Evolutionary conservation across 2,797 vertebrate genomes (phyloP).

Genomic region (Hippoglossus hippoglossus): DNA sequence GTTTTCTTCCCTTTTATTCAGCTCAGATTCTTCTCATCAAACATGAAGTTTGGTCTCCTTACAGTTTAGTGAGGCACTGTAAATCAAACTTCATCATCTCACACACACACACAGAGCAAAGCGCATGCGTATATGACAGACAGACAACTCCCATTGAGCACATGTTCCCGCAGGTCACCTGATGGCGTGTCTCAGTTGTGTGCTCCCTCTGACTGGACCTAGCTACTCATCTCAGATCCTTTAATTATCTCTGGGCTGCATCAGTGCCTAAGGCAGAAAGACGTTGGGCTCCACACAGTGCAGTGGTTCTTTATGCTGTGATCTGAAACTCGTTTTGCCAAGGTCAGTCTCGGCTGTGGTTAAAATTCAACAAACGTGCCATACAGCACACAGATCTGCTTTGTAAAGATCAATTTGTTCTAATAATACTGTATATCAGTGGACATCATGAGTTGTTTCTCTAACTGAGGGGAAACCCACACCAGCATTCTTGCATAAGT

Average conservation of each 20-base stretch:
- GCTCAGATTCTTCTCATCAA: not conserved
- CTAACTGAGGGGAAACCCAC: not conserved
- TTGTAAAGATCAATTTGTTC: no score
- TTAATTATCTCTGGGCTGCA: not conserved
- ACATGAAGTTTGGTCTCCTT: not conserved
- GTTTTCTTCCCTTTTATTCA: not conserved
- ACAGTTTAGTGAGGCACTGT: not conserved
- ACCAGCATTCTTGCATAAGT: not conserved
- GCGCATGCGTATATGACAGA: not conserved
- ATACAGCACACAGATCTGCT: not conserved
- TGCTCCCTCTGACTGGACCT: not conserved
- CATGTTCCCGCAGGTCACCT: slow-evolving; percentile 43
- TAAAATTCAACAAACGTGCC: not conserved
- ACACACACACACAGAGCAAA: not conserved
- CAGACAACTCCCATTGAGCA: slow-evolving; percentile 12
- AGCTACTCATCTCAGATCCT: not conserved
- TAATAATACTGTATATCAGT: not conserved
- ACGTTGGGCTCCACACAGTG: not conserved
- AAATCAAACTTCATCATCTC: no score
- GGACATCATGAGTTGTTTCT: not conserved
- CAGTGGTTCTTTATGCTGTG: not conserved
- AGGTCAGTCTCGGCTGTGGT: not conserved
- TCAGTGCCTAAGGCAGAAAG: not conserved
- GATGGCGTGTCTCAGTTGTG: slow-evolving; percentile 15
- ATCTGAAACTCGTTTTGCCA: not conserved